Percentiles rank a stretch among this genome's conserved stretches.
Evolutionary conservation across 2,113 vertebrate genomes (phyloP).

Genomic region (Nerophis lumbriciformis): DNA sequence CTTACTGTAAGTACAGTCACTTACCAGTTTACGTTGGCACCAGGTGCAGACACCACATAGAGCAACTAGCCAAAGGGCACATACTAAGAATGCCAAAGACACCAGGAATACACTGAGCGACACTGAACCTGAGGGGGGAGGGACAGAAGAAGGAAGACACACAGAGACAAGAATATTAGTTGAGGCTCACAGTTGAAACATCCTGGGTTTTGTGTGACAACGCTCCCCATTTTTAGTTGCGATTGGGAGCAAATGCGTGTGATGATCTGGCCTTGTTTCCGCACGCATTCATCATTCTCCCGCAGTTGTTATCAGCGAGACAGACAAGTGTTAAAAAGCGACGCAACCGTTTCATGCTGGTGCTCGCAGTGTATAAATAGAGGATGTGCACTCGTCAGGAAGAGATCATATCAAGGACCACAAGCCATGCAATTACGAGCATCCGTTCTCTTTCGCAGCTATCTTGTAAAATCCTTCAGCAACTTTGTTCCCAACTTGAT

Average conservation of each 20-base stretch:
- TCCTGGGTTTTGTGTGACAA: not conserved
- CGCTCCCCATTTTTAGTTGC: not conserved
- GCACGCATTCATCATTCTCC: slow-evolving; percentile 38
- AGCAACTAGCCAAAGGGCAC: slow-evolving; percentile 88
- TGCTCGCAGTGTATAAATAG: slow-evolving; percentile 42
- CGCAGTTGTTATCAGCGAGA: slow-evolving; percentile 39
- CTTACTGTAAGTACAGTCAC: slow-evolving; percentile 36
- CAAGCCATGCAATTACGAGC: slow-evolving; percentile 54
- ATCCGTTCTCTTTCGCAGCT: slow-evolving; percentile 33
- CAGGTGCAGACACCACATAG: slow-evolving; percentile 97
- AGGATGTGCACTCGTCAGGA: slow-evolving; percentile 40
- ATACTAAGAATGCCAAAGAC: slow-evolving; percentile 88
- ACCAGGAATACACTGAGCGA: slow-evolving; percentile 92
- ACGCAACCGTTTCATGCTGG: slow-evolving; percentile 24
- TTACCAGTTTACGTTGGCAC: slow-evolving; percentile 98
- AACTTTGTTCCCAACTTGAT: slow-evolving; percentile 40
- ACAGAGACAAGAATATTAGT: slow-evolving; percentile 31
- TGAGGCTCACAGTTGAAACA: slow-evolving; percentile 9
- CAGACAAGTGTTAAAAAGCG: slow-evolving; percentile 24
- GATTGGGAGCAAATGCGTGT: slow-evolving; percentile 10
- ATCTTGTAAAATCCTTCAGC: slow-evolving; percentile 38
- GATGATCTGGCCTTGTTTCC: slow-evolving; percentile 11
- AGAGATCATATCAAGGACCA: slow-evolving; percentile 46
- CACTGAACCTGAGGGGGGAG: slow-evolving; percentile 75
- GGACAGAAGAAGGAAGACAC: slow-evolving; percentile 36